Evolutionary conservation across 1,140 invertebrate species (phyloP).

Genomic region (Aradophagus sp.): DNA sequence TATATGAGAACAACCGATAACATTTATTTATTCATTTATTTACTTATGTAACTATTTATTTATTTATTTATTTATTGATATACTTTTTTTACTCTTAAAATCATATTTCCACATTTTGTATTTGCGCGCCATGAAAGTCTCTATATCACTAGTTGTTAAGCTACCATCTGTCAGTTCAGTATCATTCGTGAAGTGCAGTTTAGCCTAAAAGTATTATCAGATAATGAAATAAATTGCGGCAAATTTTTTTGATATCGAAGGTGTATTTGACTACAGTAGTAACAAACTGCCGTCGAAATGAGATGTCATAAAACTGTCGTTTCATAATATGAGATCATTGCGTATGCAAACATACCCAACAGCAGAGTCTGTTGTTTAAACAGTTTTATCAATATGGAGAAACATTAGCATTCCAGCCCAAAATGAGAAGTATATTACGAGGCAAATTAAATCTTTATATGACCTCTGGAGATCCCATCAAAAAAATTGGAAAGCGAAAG

Average conservation of each 20-base stretch:
- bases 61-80: too few species aligned
- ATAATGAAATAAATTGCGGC: neutral
- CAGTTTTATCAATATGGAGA: constrained; percentile 9
- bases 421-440: constrained; percentile 1
- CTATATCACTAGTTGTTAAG: too few species aligned
- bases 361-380: constrained; percentile 3
- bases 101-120: too few species aligned
- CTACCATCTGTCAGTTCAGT: too few species aligned
- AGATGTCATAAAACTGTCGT: constrained; percentile 16
- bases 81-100: too few species aligned
- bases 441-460: constrained; percentile 10
- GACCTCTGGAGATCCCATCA: constrained; percentile 5
- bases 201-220: neutral
- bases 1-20: too few species aligned
- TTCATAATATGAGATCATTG: constrained; percentile 2
- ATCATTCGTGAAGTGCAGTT: neutral
- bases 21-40: too few species aligned
- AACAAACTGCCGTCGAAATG: constrained; percentile 12
- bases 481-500: constrained; percentile 3
- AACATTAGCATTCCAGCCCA: constrained; percentile 6
- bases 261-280: constrained; percentile 3
- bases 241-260: constrained; percentile 15
- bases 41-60: too few species aligned
- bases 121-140: too few species aligned
- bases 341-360: neutral